A percentile compares a stretch with the other conserved stretches of the same genome.
Evolutionary conservation across 2,797 vertebrate genomes (phyloP).

Genomic region (Coccyzus lansbergi): DNA sequence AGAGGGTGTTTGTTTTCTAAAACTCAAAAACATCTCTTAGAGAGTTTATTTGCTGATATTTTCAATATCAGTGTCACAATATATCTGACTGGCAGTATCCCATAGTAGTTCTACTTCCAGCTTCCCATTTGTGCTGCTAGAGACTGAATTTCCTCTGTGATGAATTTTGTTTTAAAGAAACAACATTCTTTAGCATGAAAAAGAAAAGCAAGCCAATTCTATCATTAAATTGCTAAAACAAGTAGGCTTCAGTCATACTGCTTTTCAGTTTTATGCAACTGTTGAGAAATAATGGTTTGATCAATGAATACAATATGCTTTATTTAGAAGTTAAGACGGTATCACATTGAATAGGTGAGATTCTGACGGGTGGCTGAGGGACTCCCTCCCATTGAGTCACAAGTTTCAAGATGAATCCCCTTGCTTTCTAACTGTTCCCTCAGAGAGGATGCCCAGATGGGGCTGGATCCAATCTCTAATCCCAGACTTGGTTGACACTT

Average conservation of each 20-base stretch:
- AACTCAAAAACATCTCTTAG: too few relatives aligned
- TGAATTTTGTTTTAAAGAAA: not conserved
- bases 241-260: not conserved
- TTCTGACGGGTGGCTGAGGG: too few relatives aligned
- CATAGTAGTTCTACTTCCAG: not conserved
- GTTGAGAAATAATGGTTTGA: not conserved
- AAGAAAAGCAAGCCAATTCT: not conserved
- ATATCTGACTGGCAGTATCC: not conserved
- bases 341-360: too few relatives aligned
- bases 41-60: too few relatives aligned
- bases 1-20: too few relatives aligned
- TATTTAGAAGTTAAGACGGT: not conserved
- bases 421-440: too few relatives aligned
- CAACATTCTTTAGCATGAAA: not conserved
- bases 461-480: too few relatives aligned
- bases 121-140: not conserved
- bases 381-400: too few relatives aligned
- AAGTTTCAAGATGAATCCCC: too few relatives aligned
- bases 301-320: not conserved
- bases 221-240: not conserved
- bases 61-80: not conserved
- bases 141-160: not conserved
- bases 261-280: not conserved
- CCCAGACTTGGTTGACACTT: too few relatives aligned
- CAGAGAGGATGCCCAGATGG: too few relatives aligned